Percentiles rank a stretch among this genome's conserved stretches.
Conservation (phyloP, 2,113 vertebrate species). For the Tor tambroides region DNA sequence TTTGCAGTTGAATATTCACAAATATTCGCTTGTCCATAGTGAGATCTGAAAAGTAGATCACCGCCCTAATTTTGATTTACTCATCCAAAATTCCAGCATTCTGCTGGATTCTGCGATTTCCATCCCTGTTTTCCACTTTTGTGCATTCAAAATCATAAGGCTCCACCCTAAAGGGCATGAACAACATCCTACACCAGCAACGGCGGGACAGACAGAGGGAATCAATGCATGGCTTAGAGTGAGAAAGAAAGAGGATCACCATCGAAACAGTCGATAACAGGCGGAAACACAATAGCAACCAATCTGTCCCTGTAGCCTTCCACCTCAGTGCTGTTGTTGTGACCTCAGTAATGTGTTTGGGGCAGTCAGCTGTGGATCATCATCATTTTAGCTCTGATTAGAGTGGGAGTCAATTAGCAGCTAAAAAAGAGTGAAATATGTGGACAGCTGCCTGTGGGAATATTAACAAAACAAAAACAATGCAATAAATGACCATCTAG, state of each 20-base stretch:
- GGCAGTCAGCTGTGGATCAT: not conserved
- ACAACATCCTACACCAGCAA: not conserved
- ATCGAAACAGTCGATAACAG: not conserved
- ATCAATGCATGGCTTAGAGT: conserved; percentile 23
- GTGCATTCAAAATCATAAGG: not conserved
- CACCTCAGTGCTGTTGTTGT: conserved; percentile 21
- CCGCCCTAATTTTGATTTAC: not conserved
- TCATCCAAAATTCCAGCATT: not conserved
- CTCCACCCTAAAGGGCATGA: not conserved
- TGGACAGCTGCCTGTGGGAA: not conserved
- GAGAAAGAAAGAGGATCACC: conserved; percentile 1
- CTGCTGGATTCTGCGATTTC: too few relatives aligned
- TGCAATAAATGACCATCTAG: not conserved
- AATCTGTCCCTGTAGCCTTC: not conserved
- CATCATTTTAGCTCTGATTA: conserved; percentile 32
- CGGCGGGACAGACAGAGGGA: not conserved
- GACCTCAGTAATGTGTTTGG: conserved; percentile 29
- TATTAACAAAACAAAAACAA: conserved; percentile 10
- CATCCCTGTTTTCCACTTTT: too few relatives aligned
- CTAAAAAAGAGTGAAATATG: not conserved
- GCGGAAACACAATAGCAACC: not conserved
- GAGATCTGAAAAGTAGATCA: not conserved
- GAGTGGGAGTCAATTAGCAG: conserved; percentile 43
- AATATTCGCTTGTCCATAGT: not conserved
- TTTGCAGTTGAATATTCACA: too few relatives aligned